A percentile compares a stretch with the other conserved stretches of the same genome.
Evolutionary conservation across 2,113 vertebrate genomes (phyloP).

Genomic region (Pelecanoides urinatrix): DNA sequence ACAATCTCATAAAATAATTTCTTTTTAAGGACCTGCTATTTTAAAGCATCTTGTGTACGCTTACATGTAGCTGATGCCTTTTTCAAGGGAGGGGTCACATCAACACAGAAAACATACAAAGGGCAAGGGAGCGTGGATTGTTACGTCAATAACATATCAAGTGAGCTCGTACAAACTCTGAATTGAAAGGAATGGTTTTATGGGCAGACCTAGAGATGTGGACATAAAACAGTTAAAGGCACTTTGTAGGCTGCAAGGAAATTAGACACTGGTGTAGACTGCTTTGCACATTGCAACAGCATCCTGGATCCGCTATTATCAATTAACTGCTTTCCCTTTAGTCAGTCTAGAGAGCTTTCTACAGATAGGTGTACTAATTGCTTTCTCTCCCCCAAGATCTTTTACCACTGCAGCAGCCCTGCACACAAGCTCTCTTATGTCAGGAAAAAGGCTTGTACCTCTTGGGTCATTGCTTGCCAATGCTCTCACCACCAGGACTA

Average conservation of each 20-base stretch:
- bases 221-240: neutral
- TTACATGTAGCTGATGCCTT: neutral
- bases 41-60: neutral
- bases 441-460: neutral
- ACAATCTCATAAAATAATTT: neutral
- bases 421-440: neutral
- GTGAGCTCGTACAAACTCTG: neutral
- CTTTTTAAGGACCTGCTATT: neutral
- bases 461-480: neutral
- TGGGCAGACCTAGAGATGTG: neutral
- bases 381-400: neutral
- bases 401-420: neutral
- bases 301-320: neutral
- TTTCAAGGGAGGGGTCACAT: neutral
- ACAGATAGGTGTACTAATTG: neutral
- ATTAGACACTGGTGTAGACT: neutral
- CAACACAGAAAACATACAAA: neutral
- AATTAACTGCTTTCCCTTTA: neutral
- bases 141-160: neutral
- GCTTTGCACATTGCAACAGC: neutral
- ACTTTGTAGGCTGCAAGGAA: neutral
- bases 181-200: neutral
- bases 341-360: neutral
- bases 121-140: neutral
- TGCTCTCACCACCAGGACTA: neutral